These are phyloP conservation scores for Cenopis cana DNA, from an alignment of 2,888 invertebrate species.

Conservation along the genomic window DNA sequence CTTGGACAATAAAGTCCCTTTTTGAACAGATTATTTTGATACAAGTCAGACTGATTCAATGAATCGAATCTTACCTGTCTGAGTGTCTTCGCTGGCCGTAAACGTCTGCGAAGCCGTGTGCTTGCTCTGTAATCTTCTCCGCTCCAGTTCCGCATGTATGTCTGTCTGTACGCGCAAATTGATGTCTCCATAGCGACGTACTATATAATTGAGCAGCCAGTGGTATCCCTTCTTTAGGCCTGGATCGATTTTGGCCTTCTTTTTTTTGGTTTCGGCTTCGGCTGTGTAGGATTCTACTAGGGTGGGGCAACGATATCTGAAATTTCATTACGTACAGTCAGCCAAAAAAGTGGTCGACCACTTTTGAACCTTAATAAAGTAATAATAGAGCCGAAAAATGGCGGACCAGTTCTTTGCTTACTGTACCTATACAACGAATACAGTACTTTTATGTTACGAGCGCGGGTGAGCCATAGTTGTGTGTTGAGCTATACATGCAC, in stretches of 20 bases:
- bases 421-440: no score
- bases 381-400: no score
- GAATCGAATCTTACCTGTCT: slow-evolving; percentile 53
- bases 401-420: no score
- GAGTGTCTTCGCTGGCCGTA: slow-evolving; percentile 71
- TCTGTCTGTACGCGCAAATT: slow-evolving; percentile 88
- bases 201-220: slow-evolving; percentile 90
- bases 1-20: no score
- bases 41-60: no score
- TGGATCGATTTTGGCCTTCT: slow-evolving; percentile 86
- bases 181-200: slow-evolving; percentile 86
- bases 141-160: slow-evolving; percentile 83
- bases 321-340: slow-evolving; percentile 4
- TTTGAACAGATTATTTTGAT: no score
- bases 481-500: no score
- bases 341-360: no score
- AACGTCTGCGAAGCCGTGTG: slow-evolving; percentile 61
- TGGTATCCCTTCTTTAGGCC: slow-evolving; percentile 88
- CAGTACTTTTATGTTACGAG: no score
- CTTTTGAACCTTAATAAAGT: no score
- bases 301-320: slow-evolving; percentile 90
- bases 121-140: slow-evolving; percentile 69
- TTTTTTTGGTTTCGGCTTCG: slow-evolving; percentile 59
- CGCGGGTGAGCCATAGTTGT: no score
- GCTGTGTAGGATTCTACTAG: slow-evolving; percentile 91